These are phyloP conservation scores for Mesorhabditis spiculigera DNA, from an alignment of 2,888 invertebrate genomes.

Conservation along the genomic window DNA sequence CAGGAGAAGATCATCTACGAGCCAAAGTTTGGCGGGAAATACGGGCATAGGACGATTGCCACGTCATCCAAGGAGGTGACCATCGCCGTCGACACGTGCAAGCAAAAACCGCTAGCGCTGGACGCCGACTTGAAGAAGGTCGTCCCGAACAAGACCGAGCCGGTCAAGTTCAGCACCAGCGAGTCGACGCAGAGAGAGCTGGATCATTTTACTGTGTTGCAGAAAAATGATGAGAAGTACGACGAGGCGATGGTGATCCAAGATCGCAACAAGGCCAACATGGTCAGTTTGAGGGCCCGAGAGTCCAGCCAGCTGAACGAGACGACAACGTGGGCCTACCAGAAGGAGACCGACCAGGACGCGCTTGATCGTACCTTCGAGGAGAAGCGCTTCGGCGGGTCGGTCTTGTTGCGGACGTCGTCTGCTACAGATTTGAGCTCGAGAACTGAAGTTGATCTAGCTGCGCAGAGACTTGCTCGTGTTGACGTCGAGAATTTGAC, in stretches of 20 bases:
- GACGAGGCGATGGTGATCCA: slow-evolving; percentile 15
- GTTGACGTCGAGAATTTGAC: slow-evolving; percentile 22
- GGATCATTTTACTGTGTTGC: neutral
- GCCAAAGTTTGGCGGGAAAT: slow-evolving; percentile 23
- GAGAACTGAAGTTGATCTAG: neutral
- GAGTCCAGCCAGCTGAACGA: slow-evolving; percentile 23
- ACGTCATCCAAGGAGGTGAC: slow-evolving; percentile 20
- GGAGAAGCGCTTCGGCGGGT: neutral
- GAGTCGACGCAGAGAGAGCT: neutral
- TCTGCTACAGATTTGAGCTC: neutral
- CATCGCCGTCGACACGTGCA: neutral
- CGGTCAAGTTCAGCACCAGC: neutral
- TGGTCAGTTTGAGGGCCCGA: slow-evolving; percentile 20
- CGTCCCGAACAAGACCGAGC: neutral
- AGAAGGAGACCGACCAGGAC: slow-evolving; percentile 17
- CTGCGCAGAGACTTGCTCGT: neutral
- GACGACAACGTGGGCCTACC: slow-evolving; percentile 24
- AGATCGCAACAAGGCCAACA: slow-evolving; percentile 28
- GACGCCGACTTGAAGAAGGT: neutral
- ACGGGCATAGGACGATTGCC: slow-evolving; percentile 28
- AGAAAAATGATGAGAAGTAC: neutral
- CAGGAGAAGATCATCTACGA: slow-evolving; percentile 12
- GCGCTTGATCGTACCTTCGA: slow-evolving; percentile 3
- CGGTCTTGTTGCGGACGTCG: neutral
- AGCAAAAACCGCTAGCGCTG: neutral